Evolutionary conservation across 2,797 vertebrate genomes (phyloP).

Genomic region (Dryobates pubescens): DNA sequence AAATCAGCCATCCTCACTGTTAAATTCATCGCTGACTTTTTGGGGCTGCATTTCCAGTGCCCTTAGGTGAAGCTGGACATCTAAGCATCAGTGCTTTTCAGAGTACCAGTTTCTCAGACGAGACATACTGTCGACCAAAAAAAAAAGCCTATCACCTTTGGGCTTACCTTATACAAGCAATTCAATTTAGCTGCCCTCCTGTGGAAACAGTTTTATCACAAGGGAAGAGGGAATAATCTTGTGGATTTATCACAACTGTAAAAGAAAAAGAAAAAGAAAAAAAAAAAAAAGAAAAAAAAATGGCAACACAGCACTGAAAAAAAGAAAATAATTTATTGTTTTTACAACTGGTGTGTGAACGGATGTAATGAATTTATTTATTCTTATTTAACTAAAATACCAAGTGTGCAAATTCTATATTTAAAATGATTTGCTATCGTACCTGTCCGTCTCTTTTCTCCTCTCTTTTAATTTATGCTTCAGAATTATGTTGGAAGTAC

Average conservation of each 20-base stretch:
- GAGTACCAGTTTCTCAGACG: not conserved
- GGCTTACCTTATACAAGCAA: constrained; percentile 17
- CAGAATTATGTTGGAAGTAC: constrained; percentile 76
- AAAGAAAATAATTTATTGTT: constrained; percentile 95
- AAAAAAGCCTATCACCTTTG: not conserved
- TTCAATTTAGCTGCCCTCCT: constrained; percentile 70
- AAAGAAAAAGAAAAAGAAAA: constrained; percentile 45
- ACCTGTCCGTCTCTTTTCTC: constrained; percentile 65
- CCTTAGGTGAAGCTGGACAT: not conserved
- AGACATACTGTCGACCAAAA: not conserved
- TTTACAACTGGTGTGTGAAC: constrained; percentile 95
- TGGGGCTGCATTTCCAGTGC: not conserved
- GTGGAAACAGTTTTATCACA: constrained; percentile 79
- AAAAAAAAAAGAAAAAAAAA: constrained; percentile 51
- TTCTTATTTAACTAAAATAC: constrained; percentile 94
- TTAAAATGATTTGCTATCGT: constrained; percentile 86
- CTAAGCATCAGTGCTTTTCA: not conserved
- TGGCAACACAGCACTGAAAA: constrained; percentile 94
- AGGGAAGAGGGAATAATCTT: constrained; percentile 52
- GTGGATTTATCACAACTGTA: constrained; percentile 68
- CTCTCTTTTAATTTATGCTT: constrained; percentile 82
- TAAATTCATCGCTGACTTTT: constrained; percentile 1
- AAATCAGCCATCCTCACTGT: not conserved
- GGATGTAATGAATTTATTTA: constrained; percentile 96
- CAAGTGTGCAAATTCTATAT: constrained; percentile 89